These are phyloP conservation scores for Benthosema pterotum DNA, from an alignment of 2,797 vertebrate genomes.

Conservation along the genomic window DNA sequence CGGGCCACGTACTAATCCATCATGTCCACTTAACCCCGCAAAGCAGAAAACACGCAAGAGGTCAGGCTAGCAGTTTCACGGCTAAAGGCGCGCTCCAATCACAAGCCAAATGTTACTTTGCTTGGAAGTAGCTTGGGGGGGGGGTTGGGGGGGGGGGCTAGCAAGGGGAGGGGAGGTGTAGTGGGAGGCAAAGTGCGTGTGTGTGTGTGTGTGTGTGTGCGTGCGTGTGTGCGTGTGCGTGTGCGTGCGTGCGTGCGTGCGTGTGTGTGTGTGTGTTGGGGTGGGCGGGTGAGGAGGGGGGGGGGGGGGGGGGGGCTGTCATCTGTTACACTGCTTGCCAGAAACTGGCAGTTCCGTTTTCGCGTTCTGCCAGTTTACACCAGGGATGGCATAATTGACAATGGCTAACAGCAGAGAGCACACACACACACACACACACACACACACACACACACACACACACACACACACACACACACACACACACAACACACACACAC, in stretches of 20 bases:
- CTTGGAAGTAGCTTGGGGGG: conserved; percentile 71
- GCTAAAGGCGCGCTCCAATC: conserved; percentile 50
- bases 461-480: too few species aligned
- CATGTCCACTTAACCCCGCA: conserved; percentile 76
- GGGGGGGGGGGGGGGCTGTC: conserved; percentile 71
- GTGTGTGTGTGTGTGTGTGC: too few species aligned
- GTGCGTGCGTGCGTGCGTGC: too few species aligned
- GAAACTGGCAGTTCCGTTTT: conserved; percentile 85
- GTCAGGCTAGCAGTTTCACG: conserved; percentile 67
- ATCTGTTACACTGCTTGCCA: conserved; percentile 81
- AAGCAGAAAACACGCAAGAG: conserved; percentile 64
- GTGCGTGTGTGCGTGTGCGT: background rate
- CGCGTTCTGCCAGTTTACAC: conserved; percentile 85
- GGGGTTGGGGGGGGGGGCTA: conserved; percentile 62
- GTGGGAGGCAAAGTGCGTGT: conserved; percentile 35
- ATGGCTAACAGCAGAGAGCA: conserved; percentile 86
- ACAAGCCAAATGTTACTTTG: conserved; percentile 69
- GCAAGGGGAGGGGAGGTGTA: conserved; percentile 29
- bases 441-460: too few species aligned
- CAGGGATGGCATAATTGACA: conserved; percentile 88
- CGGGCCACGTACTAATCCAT: conserved; percentile 71
- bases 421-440: too few species aligned
- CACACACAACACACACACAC: too few species aligned
- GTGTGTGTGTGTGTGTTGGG: background rate
- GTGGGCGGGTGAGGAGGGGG: conserved; percentile 9